Evolutionary conservation across 2,888 invertebrate species (phyloP).

Genomic region (Nomada fucata): DNA sequence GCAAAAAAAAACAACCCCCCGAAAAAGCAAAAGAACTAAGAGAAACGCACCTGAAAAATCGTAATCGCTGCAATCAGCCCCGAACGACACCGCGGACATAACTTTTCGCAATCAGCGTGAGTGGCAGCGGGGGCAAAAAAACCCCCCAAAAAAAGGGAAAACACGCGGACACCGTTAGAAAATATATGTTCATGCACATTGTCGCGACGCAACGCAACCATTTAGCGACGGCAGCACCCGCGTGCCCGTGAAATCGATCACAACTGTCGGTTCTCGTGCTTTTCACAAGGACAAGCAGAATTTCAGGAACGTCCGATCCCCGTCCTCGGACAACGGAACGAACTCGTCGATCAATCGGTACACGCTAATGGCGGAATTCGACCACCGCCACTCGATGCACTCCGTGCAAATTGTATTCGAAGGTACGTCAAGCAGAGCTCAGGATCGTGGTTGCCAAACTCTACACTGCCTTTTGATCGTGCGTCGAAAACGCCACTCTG

Average conservation of each 20-base stretch:
- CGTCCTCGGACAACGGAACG: slow-evolving; percentile 53
- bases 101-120: slow-evolving; percentile 11
- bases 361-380: slow-evolving; percentile 61
- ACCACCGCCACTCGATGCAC: slow-evolving; percentile 61
- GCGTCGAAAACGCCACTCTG: slow-evolving; percentile 19
- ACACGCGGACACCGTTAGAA: background rate
- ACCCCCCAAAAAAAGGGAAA: background rate
- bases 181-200: slow-evolving; percentile 2
- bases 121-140: background rate
- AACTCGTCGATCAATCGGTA: slow-evolving; percentile 63
- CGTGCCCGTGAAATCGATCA: slow-evolving; percentile 55
- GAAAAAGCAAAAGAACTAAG: no score
- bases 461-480: slow-evolving; percentile 58
- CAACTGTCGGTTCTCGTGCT: slow-evolving; percentile 51
- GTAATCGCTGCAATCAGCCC: background rate
- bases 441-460: slow-evolving; percentile 54
- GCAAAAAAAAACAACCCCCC: no score
- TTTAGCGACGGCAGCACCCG: slow-evolving; percentile 20
- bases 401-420: slow-evolving; percentile 63
- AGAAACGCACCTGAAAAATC: background rate
- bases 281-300: slow-evolving; percentile 56
- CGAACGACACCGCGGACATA: background rate
- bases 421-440: slow-evolving; percentile 47
- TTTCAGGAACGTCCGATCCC: slow-evolving; percentile 52
- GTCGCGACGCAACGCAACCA: slow-evolving; percentile 16